Evolutionary conservation across 1,140 invertebrate species (phyloP), one percentile per base, ranked within the genome.

Genomic region (Drosophila burlai): DNA sequence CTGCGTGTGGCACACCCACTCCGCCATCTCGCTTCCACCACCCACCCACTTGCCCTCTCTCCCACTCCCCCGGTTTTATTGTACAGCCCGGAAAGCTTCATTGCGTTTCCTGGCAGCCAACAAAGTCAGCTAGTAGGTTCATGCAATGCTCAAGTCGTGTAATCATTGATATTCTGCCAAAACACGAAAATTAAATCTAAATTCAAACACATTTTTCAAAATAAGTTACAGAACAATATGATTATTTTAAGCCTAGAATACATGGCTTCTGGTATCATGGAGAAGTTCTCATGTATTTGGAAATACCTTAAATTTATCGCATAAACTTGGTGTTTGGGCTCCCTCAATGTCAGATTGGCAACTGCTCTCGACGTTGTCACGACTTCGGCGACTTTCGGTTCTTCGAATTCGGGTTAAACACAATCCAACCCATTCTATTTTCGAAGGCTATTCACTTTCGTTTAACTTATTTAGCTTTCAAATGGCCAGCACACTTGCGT

Each of bases 391-490:
- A 26, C 40, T 54, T 54, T 60, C 16, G 42, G 21, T 59, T 68
- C 74, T 54, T 40, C 34, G 74, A 58, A 77, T 68, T 69, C 58
- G 65, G 64, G 59, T 75, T 63, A 63, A 75, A 75, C 38, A 73
- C 69, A 73, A 73, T 26, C 64, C 42, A 69, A 66, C 29, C 60
- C 55, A 68, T 76, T 80, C 62, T 50, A 68, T 80, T 74, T 73
- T 59, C 60, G 74, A 75, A 90, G 81, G 84, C 81, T 71, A 83
- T 68, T 90, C 67, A 90, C 84, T 84, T 84, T 89, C 81, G 67
- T 64, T 76, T 60, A 68, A 62, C 42, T 61, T 50, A 71, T 72
- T 72, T 72, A 58, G 65, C 65, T 72, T 71, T 72, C 29, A 72
- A 72, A 72, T 68, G 61, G n/a, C 50, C 49, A 55, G 55, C 74